A percentile compares a stretch with the other conserved stretches of the same genome.
Conservation (phyloP, 64 coral and sea anemone species). For the Montipora foliosa region DNA sequence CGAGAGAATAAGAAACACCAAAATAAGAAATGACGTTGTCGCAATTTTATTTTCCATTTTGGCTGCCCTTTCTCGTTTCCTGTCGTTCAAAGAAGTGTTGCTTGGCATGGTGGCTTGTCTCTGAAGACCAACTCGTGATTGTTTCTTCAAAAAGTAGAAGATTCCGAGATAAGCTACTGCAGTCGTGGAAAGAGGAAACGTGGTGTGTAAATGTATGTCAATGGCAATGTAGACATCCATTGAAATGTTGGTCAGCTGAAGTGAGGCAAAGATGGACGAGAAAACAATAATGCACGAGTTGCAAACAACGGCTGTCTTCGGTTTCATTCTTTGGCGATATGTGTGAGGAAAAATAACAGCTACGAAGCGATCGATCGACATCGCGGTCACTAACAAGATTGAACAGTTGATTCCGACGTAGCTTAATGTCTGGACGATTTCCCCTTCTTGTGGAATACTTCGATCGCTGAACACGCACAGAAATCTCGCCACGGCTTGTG, state of each 20-base stretch:
- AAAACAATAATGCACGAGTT: slow-evolving; percentile 13
- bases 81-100: background rate
- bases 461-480: background rate
- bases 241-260: slow-evolving; percentile 11
- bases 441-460: background rate
- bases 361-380: slow-evolving; percentile 18
- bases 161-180: background rate
- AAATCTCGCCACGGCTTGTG: background rate
- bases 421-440: background rate
- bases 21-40: slow-evolving; percentile 8
- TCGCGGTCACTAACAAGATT: background rate
- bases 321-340: background rate
- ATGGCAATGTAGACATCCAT: background rate
- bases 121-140: background rate
- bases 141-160: background rate
- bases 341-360: background rate
- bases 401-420: slow-evolving; percentile 33
- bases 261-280: slow-evolving; percentile 5
- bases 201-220: slow-evolving; percentile 18
- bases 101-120: background rate
- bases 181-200: slow-evolving; percentile 15
- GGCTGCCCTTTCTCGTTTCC: background rate
- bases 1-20: slow-evolving; percentile 11
- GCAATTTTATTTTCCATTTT: slow-evolving; percentile 5
- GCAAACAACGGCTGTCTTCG: background rate